Evolutionary conservation across 1,140 invertebrate genomes (phyloP).

Genomic region (Stegodyphus mimosarum): DNA sequence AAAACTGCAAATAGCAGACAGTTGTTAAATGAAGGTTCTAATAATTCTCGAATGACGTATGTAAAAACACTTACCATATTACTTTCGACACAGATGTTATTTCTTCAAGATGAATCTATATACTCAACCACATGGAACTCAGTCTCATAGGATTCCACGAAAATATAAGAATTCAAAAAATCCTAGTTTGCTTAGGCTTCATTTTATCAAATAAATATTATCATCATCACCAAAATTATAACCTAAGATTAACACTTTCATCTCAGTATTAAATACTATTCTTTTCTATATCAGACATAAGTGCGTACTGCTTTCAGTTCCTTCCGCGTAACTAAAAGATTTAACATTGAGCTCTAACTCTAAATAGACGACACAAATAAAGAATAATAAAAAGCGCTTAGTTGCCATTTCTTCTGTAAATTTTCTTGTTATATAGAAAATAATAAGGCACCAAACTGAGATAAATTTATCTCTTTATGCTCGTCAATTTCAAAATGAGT

Average conservation of each 20-base stretch:
- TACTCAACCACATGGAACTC: not conserved
- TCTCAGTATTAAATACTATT: too few species aligned
- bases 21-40: not conserved
- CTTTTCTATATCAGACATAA: not conserved
- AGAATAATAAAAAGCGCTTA: constrained; percentile 37
- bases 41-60: not conserved
- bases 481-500: not conserved
- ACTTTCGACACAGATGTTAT: not conserved
- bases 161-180: too few species aligned
- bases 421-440: not conserved
- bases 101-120: not conserved
- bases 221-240: too few species aligned
- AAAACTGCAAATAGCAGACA: not conserved
- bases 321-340: too few species aligned
- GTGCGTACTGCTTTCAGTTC: too few species aligned
- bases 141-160: too few species aligned
- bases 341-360: not conserved
- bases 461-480: too few species aligned
- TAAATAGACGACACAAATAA: constrained; percentile 17
- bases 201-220: too few species aligned
- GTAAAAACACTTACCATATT: not conserved
- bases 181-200: too few species aligned
- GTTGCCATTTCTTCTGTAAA: constrained; percentile 25
- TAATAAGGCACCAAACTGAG: too few species aligned
- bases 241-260: too few species aligned